Percentiles rank a stretch among this genome's conserved stretches.
These are phyloP conservation scores for Tachystola acroxantha DNA, from an alignment of 2,888 invertebrate genomes.

Conservation along the genomic window DNA sequence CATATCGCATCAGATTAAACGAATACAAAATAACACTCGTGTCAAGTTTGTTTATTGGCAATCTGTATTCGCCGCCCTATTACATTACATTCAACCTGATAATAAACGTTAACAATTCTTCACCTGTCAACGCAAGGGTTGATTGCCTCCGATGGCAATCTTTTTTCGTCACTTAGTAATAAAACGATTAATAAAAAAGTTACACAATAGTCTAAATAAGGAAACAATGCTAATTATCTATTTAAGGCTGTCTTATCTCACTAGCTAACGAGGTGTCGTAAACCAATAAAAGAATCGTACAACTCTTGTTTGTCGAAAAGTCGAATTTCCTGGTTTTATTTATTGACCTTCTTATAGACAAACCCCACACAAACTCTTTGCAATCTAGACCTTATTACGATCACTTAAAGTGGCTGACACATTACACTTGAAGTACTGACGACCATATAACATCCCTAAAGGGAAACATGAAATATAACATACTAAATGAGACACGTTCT, in stretches of 20 bases:
- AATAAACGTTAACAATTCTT: not conserved
- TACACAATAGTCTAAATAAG: constrained; percentile 28
- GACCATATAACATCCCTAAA: constrained; percentile 24
- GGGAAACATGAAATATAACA: constrained; percentile 46
- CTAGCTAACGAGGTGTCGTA: constrained; percentile 64
- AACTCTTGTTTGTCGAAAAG: too few relatives aligned
- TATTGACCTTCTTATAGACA: constrained; percentile 45
- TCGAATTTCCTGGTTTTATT: constrained; percentile 55
- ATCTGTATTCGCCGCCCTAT: constrained; percentile 42
- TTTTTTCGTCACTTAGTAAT: not conserved
- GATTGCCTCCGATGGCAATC: not conserved
- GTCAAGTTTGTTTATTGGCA: constrained; percentile 63
- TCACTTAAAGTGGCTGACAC: too few relatives aligned
- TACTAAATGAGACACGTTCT: constrained; percentile 48
- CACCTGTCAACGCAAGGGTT: not conserved
- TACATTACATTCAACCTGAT: not conserved
- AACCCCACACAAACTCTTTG: too few relatives aligned
- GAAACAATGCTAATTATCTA: constrained; percentile 73
- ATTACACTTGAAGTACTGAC: too few relatives aligned
- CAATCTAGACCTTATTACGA: too few relatives aligned
- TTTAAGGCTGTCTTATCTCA: constrained; percentile 61
- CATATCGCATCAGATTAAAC: constrained; percentile 59
- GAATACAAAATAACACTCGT: constrained; percentile 47
- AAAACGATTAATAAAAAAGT: not conserved
- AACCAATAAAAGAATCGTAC: constrained; percentile 72